Evolutionary conservation across 2,797 vertebrate genomes (phyloP), one percentile per base, ranked within the genome.

Genomic region (Synanceia verrucosa): DNA sequence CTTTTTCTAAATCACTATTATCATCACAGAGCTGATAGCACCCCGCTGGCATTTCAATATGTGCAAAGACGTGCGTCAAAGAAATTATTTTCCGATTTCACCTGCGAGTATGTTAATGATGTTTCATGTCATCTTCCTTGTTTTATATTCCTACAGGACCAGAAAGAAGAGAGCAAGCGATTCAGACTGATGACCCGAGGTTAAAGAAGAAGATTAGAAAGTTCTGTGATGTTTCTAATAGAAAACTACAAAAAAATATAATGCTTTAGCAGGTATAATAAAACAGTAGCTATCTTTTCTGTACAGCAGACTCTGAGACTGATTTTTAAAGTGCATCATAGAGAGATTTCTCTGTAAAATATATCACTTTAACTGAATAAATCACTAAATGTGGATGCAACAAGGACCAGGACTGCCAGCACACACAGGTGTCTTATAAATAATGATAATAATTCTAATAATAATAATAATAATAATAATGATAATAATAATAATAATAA

Each of bases 101-200:
- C 24, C 1, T 41, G 18, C 26, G n/a, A n/a, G 41, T 31, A 14
- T 16, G 34, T 64, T 39, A 26, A 47, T 50, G 1, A 39, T 9
- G 24, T 1, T 61, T 70, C 5, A 14, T 63, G 9, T 53, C 3
- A 1, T 46, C 11, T 67, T 47, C 3, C 2, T 29, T 50, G 14
- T 83, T 28, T 52, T 19, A 57, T 31, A 48, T 76, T 67, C 31
- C 28, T 18, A 11, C 65, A 71, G 65, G 47, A 81, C 19, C 53
- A 70, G 29, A 55, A 61, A 76, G 81, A 63, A 61, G 67, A 68
- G 3, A 69, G 46, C 9, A 11, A 65, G 31, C 61, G 2, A 36
- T 10, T 26, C 28, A 43, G 64, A 70, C 58, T 28, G 47, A 31
- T 41, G 51, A 56, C 18, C 41, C 51, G 9, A 3, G 26, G 33